Base-by-base conservation (phyloP, 2,113 vertebrate genomes). In the Hyperopisus bebe region DNA sequence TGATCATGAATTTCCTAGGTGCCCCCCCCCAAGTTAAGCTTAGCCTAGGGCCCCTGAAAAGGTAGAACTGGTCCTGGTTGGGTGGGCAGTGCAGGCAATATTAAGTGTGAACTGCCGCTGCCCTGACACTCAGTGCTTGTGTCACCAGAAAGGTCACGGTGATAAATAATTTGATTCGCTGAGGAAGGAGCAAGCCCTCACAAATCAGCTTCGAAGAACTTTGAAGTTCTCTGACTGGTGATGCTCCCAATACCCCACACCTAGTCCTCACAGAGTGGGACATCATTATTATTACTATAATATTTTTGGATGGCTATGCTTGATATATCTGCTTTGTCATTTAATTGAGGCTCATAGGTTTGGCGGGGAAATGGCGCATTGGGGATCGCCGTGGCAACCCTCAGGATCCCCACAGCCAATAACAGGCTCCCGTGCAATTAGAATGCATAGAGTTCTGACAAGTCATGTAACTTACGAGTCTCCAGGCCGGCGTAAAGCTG, bases 401-500 rank as follows among this genome's bases (percentile, higher is more conserved):
- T 92, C 94, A 95, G 95, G 95, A 95, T 96, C 95, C 96, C 94
- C 94, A 93, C 92, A 92, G 92, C 94, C 95, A 95, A 96, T 96
- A 96, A 95, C 91, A 93, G 94, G 95, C 94, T 95, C 93, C 93
- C 94, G 94, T 94, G 96, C 95, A 96, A 96, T 96, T 96, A 96
- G 95, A 96, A 96, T 96, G 95, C 95, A 96, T 95, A 94, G 95
- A 94, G 95, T 95, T 95, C 94, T 96, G 95, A 96, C 95, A 93
- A 94, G 93, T 93, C 93, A 94, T 5, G 74, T 95, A 96, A 96
- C 94, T 95, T 96, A 96, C 93, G 93, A 94, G 93, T 95, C 95
- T 95, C 95, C 89, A 90, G 93, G 94, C 94, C 95, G 91, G 94
- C 91, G 94, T 96, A 95, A 96, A 92, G 89, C 90, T 80, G 35